Conservation (phyloP, 1,140 invertebrate species). For the Stegodyphus mimosarum region DNA sequence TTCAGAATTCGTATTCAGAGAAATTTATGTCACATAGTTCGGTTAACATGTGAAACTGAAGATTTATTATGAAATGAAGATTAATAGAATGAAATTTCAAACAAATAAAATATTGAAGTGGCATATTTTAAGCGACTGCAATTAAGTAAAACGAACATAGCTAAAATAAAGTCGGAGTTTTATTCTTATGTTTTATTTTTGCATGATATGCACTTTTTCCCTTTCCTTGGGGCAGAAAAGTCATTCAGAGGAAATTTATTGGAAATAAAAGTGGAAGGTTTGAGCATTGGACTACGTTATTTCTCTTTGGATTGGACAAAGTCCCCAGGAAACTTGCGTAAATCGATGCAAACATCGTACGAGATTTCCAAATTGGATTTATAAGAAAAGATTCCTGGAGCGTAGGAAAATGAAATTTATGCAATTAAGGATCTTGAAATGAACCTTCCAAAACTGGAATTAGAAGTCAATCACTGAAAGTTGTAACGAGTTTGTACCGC, state of each 20-base stretch:
- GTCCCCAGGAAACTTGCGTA: not conserved
- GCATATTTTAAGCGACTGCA: too few species aligned
- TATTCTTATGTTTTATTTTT: too few species aligned
- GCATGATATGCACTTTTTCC: too few species aligned
- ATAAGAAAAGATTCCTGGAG: slow-evolving; percentile 35
- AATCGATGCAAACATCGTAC: slow-evolving; percentile 24
- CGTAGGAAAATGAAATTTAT: slow-evolving; percentile 35
- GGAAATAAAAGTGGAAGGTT: not conserved
- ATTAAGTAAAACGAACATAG: too few species aligned
- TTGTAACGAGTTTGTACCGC: slow-evolving; percentile 27
- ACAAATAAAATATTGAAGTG: too few species aligned
- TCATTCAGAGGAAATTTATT: not conserved
- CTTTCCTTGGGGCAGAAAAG: not conserved
- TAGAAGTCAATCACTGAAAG: slow-evolving; percentile 47
- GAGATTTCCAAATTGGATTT: slow-evolving; percentile 41
- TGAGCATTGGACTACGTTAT: not conserved
- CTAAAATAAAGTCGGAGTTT: too few species aligned
- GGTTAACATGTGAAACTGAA: too few species aligned
- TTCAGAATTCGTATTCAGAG: too few species aligned
- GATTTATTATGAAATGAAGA: too few species aligned
- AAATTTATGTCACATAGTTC: too few species aligned
- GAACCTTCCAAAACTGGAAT: slow-evolving; percentile 11
- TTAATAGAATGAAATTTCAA: too few species aligned
- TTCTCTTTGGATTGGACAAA: not conserved
- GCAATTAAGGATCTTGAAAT: slow-evolving; percentile 41